phyloP scores from a whole-genome alignment of 1,140 invertebrate genomes.

The Nasonia vitripennis region DNA sequence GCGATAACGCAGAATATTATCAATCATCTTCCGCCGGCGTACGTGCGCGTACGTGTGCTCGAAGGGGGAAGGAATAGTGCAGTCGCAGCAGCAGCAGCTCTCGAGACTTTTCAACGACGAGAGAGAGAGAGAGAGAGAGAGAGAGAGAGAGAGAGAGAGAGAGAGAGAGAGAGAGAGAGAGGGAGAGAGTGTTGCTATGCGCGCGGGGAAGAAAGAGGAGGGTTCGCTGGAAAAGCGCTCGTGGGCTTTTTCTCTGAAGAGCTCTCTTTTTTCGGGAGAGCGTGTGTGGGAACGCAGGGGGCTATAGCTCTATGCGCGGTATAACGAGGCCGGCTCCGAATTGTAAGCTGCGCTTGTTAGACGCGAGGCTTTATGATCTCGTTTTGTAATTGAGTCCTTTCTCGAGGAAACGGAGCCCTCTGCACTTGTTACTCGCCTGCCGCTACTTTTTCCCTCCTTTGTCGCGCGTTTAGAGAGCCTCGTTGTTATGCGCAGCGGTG shows the following conservation, averaged over 20 bases:
- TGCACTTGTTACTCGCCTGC: background rate
- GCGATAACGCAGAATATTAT: background rate
- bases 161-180: too few relatives aligned
- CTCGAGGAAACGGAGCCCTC: background rate
- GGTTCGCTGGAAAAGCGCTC: background rate
- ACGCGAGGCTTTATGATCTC: background rate
- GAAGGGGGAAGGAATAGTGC: background rate
- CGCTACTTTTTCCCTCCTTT: background rate
- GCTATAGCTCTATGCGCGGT: background rate
- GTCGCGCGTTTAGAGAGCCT: background rate
- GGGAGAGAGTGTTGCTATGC: background rate
- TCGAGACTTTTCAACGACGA: constrained; percentile 13
- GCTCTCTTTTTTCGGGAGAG: background rate
- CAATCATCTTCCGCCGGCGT: background rate
- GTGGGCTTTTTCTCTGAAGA: constrained; percentile 3
- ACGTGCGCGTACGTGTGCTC: background rate
- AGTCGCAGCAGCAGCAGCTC: background rate
- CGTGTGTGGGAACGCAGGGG: background rate
- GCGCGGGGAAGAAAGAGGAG: background rate
- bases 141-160: too few relatives aligned
- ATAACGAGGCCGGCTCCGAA: background rate
- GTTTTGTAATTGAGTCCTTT: constrained; percentile 1
- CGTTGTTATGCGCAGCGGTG: constrained; percentile 1
- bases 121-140: too few relatives aligned
- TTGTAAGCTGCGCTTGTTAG: background rate